Conservation (phyloP, 2,113 vertebrate genomes). For the Takifugu flavidus region DNA sequence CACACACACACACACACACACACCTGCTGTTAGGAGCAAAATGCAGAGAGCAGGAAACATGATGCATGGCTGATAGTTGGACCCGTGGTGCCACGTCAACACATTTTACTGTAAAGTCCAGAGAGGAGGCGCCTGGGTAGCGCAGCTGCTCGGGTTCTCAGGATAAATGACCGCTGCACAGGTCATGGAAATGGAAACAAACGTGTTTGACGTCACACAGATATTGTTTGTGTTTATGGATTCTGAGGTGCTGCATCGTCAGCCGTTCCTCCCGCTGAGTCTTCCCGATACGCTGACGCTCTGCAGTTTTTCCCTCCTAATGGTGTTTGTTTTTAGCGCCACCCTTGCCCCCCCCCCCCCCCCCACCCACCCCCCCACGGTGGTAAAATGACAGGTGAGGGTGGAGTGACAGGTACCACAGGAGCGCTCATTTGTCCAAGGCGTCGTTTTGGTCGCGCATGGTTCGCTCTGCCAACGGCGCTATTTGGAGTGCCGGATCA, state of each 20-base stretch:
- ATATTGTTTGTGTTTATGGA: conserved; percentile 18
- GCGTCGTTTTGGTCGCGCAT: too few relatives aligned
- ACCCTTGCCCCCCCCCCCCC: too few relatives aligned
- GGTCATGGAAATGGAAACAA: too few relatives aligned
- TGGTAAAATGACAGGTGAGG: too few relatives aligned
- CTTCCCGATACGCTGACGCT: conserved; percentile 47
- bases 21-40: conserved; percentile 22
- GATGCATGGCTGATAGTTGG: conserved; percentile 38
- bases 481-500: not conserved
- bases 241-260: conserved; percentile 35
- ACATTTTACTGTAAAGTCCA: conserved; percentile 29
- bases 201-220: too few relatives aligned
- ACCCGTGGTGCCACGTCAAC: conserved; percentile 42
- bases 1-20: not conserved
- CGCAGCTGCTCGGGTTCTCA: not conserved
- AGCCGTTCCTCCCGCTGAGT: conserved; percentile 33
- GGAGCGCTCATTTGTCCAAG: conserved; percentile 7
- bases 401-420: conserved; percentile 22
- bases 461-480: too few relatives aligned
- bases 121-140: conserved; percentile 10
- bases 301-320: conserved; percentile 18
- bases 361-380: too few relatives aligned
- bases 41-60: conserved; percentile 40
- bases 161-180: not conserved
- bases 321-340: conserved; percentile 16